Evolutionary conservation across 2,113 vertebrate genomes (phyloP).

Genomic region (Vombatus ursinus): DNA sequence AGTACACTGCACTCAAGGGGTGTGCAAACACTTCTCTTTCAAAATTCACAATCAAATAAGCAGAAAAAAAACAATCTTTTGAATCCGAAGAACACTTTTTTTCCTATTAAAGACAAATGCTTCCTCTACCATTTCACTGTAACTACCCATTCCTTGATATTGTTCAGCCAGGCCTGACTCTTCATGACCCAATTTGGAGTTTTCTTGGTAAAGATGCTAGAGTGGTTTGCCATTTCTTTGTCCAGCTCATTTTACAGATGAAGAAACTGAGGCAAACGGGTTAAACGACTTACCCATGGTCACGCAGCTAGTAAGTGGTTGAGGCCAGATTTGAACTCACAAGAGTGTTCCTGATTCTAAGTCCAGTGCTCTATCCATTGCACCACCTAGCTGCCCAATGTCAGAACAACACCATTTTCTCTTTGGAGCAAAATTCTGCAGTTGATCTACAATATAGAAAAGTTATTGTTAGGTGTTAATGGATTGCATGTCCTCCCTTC

Average conservation of each 20-base stretch:
- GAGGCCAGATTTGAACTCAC: background rate
- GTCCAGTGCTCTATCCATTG: background rate
- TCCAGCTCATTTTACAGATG: background rate
- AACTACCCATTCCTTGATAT: background rate
- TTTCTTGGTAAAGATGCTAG: background rate
- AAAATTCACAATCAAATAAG: slow-evolving; percentile 4
- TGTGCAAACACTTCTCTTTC: background rate
- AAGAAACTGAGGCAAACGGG: background rate
- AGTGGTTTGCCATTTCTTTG: background rate
- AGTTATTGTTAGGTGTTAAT: background rate
- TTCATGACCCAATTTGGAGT: background rate
- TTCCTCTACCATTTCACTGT: background rate
- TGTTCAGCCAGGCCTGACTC: background rate
- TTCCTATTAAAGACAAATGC: slow-evolving; percentile 6
- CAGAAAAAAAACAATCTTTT: slow-evolving; percentile 5
- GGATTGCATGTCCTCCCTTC: background rate
- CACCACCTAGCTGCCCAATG: background rate
- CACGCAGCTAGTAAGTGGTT: background rate
- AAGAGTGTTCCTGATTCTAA: background rate
- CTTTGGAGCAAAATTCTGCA: background rate
- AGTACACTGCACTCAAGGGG: background rate
- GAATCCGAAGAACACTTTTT: background rate
- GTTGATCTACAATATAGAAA: background rate
- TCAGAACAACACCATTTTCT: background rate
- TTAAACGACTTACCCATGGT: background rate